These are phyloP conservation scores for Forbesichthys papilliferus DNA, from an alignment of 2,113 vertebrate species.

Conservation along the genomic window DNA sequence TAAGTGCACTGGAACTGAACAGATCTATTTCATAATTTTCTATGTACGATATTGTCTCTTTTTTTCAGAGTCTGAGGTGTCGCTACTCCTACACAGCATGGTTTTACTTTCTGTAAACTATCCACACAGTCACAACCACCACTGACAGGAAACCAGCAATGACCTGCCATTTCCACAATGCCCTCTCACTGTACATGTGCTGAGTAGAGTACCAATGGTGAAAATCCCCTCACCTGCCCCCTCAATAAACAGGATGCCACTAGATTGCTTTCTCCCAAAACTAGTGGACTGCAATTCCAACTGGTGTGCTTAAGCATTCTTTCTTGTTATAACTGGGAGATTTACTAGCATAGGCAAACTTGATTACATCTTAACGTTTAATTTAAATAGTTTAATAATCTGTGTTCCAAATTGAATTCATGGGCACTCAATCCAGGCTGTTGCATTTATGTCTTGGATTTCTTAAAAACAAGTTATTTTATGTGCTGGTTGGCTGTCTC, in stretches of 20 bases:
- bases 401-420: too few relatives aligned
- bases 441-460: background rate
- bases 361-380: too few relatives aligned
- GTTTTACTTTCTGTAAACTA: conserved; percentile 90
- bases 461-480: background rate
- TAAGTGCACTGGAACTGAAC: too few relatives aligned
- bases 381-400: too few relatives aligned
- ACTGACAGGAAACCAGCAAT: conserved; percentile 49
- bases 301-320: too few relatives aligned
- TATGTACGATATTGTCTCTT: background rate
- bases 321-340: too few relatives aligned
- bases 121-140: conserved; percentile 10
- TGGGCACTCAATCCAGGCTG: too few relatives aligned
- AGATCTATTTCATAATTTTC: background rate
- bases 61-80: conserved; percentile 84
- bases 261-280: too few relatives aligned
- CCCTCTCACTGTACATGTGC: background rate
- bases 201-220: background rate
- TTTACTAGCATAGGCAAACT: too few relatives aligned
- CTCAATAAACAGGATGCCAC: too few relatives aligned
- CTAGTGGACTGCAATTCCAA: background rate
- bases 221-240: too few relatives aligned
- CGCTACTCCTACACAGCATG: conserved; percentile 87
- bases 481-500: conserved; percentile 16
- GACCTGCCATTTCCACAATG: background rate